These are phyloP conservation scores for Machaerirhynchus nigripectus DNA, from an alignment of 2,113 vertebrate species.

Conservation along the genomic window DNA sequence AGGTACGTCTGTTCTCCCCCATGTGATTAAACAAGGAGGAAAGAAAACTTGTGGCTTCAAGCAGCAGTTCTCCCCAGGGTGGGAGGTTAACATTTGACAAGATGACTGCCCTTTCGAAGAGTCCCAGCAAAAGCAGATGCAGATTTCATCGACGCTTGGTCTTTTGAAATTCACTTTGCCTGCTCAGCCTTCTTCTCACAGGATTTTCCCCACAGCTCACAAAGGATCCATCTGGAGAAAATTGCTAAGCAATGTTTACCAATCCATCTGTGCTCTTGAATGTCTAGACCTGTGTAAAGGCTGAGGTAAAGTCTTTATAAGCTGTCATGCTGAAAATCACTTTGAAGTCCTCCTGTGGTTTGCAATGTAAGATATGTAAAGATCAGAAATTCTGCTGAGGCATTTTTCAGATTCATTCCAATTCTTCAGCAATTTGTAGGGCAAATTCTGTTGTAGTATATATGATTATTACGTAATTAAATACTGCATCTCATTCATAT, in stretches of 20 bases:
- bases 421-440: neutral
- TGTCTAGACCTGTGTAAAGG: neutral
- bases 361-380: neutral
- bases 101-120: neutral
- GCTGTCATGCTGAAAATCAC: neutral
- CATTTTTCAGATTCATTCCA: neutral
- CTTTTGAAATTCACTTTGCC: neutral
- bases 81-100: neutral
- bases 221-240: neutral
- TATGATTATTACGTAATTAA: neutral
- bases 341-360: neutral
- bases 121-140: neutral
- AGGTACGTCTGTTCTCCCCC: neutral
- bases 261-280: neutral
- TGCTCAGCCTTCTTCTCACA: neutral
- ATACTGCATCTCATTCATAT: neutral
- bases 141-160: neutral
- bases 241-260: neutral
- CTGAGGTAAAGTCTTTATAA: neutral
- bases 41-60: neutral
- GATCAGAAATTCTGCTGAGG: neutral
- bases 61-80: neutral
- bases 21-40: neutral
- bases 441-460: neutral
- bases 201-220: neutral